Conservation (phyloP, 1,140 invertebrate genomes). For the Plectrocnemia conspersa region DNA sequence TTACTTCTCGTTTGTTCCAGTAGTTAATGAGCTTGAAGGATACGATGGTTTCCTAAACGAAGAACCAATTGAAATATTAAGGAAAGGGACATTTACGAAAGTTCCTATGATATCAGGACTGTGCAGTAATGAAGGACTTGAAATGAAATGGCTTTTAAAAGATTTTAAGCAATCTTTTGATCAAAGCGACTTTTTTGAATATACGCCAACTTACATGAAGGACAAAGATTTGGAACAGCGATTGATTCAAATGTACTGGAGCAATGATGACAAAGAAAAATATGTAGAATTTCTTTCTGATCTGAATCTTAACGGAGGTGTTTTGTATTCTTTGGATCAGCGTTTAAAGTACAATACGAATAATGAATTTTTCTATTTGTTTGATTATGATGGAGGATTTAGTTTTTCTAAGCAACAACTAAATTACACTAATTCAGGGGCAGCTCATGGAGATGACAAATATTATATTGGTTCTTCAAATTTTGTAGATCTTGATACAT, state of each 20-base stretch:
- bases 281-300: slow-evolving; percentile 45
- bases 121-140: slow-evolving; percentile 43
- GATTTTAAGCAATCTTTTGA: no score
- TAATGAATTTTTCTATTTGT: slow-evolving; percentile 46
- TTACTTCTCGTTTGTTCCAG: slow-evolving; percentile 46
- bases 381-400: slow-evolving; percentile 23
- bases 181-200: slow-evolving; percentile 40
- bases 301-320: slow-evolving; percentile 44
- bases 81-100: slow-evolving; percentile 43
- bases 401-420: neutral
- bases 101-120: slow-evolving; percentile 45
- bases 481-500: neutral
- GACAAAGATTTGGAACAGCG: slow-evolving; percentile 39
- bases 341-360: slow-evolving; percentile 33
- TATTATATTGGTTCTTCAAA: neutral
- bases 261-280: slow-evolving; percentile 36
- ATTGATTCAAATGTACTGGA: slow-evolving; percentile 41
- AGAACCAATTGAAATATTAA: slow-evolving; percentile 40
- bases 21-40: slow-evolving; percentile 38
- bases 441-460: neutral
- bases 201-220: slow-evolving; percentile 39
- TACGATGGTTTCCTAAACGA: slow-evolving; percentile 36
- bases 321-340: slow-evolving; percentile 36
- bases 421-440: neutral
- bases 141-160: no score